phyloP scores from a whole-genome alignment of 2,797 vertebrate species.

The Ambastaia sidthimunki region DNA sequence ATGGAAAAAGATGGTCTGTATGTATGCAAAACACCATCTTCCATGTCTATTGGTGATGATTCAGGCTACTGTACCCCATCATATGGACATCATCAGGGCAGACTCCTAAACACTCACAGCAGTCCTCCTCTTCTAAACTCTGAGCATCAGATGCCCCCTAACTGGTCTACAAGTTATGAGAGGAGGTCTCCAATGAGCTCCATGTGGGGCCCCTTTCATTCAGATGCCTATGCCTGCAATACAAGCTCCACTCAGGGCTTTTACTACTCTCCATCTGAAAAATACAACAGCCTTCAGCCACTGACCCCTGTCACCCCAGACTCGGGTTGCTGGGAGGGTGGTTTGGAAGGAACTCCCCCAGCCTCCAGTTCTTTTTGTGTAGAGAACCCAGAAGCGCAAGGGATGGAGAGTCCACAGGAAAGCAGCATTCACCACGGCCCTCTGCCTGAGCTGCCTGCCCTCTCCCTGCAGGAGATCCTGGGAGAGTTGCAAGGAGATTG shows the following conservation, averaged over 20 bases:
- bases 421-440: constrained; percentile 47
- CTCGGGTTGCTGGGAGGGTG: constrained; percentile 72
- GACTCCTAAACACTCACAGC: constrained; percentile 33
- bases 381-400: constrained; percentile 23
- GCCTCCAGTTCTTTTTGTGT: constrained; percentile 57
- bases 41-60: constrained; percentile 48
- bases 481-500: constrained; percentile 73
- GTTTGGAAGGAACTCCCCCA: constrained; percentile 60
- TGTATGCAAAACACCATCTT: constrained; percentile 57
- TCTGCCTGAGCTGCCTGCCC: constrained; percentile 68
- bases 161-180: constrained; percentile 61
- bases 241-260: constrained; percentile 46
- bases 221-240: constrained; percentile 60
- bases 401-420: constrained; percentile 30
- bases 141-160: constrained; percentile 43
- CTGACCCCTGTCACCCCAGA: constrained; percentile 66
- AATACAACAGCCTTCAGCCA: constrained; percentile 55
- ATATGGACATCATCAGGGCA: constrained; percentile 59
- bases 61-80: constrained; percentile 59
- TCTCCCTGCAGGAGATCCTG: constrained; percentile 76
- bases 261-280: constrained; percentile 62
- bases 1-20: constrained; percentile 64
- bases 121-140: constrained; percentile 51
- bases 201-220: constrained; percentile 63
- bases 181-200: constrained; percentile 53